Percentiles rank a stretch among this genome's conserved stretches.
Conservation (phyloP, 2,888 invertebrate genomes). For the Tenodera sinensis region DNA sequence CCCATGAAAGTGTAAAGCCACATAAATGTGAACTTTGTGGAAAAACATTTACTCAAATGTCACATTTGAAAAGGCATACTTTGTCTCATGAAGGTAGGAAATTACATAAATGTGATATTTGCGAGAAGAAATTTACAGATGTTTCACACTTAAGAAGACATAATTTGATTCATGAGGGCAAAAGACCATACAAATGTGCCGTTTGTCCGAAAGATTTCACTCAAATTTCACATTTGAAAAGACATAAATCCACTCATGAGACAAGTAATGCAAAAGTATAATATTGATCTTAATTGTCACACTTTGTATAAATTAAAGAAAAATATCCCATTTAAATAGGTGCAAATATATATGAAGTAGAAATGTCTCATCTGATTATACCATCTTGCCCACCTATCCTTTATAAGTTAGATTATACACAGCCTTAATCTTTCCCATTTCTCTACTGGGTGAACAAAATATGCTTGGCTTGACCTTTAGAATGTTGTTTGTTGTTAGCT, state of each 20-base stretch:
- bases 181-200: background rate
- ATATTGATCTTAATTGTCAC: too few relatives aligned
- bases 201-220: background rate
- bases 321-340: too few relatives aligned
- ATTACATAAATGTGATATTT: background rate
- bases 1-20: background rate
- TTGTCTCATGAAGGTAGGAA: background rate
- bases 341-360: too few relatives aligned
- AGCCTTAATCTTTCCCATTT: too few relatives aligned
- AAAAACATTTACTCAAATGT: background rate
- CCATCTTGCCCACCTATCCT: too few relatives aligned
- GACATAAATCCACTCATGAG: background rate
- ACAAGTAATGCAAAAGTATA: too few relatives aligned
- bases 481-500: too few relatives aligned
- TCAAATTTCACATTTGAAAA: background rate
- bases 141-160: background rate
- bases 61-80: background rate
- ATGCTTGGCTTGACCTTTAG: too few relatives aligned
- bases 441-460: too few relatives aligned
- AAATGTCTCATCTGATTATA: too few relatives aligned
- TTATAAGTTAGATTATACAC: too few relatives aligned
- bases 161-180: background rate
- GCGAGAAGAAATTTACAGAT: background rate
- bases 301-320: too few relatives aligned
- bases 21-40: background rate